Conservation (phyloP, 2,888 invertebrate genomes). For the Andrena haemorrhoa region DNA sequence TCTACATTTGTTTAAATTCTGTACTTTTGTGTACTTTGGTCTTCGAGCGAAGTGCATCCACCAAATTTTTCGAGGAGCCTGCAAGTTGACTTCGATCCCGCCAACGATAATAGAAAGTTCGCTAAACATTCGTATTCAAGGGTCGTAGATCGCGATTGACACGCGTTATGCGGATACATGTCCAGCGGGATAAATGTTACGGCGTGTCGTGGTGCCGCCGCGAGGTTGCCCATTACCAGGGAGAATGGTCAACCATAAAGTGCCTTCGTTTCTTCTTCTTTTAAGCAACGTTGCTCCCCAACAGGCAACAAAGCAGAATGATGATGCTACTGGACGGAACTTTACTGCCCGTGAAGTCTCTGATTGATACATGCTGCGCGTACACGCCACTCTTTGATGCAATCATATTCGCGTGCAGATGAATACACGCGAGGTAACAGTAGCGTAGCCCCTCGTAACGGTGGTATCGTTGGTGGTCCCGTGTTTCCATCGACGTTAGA, state of each 20-base stretch:
- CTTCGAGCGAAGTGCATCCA: not conserved
- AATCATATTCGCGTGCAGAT: slow-evolving; percentile 53
- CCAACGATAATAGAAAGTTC: slow-evolving; percentile 6
- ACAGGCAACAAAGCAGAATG: slow-evolving; percentile 55
- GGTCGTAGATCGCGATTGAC: slow-evolving; percentile 69
- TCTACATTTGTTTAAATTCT: too few species aligned
- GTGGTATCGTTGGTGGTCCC: slow-evolving; percentile 20
- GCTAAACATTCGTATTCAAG: slow-evolving; percentile 41
- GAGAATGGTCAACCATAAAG: slow-evolving; percentile 59
- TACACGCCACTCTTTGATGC: slow-evolving; percentile 48
- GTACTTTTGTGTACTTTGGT: too few species aligned
- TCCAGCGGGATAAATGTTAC: slow-evolving; percentile 42
- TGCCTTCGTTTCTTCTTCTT: slow-evolving; percentile 51
- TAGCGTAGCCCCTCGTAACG: slow-evolving; percentile 35
- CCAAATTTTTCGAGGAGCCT: not conserved
- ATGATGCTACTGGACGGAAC: slow-evolving; percentile 58
- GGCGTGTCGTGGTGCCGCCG: slow-evolving; percentile 41
- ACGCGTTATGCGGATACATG: slow-evolving; percentile 49
- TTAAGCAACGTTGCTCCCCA: slow-evolving; percentile 46
- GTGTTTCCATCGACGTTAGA: not conserved
- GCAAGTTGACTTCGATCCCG: not conserved
- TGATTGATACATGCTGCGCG: slow-evolving; percentile 62
- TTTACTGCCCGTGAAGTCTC: slow-evolving; percentile 52
- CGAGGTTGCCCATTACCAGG: slow-evolving; percentile 44
- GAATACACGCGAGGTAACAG: slow-evolving; percentile 47